Conservation (phyloP, 2,888 invertebrate genomes). For the Trachelus stipa region DNA sequence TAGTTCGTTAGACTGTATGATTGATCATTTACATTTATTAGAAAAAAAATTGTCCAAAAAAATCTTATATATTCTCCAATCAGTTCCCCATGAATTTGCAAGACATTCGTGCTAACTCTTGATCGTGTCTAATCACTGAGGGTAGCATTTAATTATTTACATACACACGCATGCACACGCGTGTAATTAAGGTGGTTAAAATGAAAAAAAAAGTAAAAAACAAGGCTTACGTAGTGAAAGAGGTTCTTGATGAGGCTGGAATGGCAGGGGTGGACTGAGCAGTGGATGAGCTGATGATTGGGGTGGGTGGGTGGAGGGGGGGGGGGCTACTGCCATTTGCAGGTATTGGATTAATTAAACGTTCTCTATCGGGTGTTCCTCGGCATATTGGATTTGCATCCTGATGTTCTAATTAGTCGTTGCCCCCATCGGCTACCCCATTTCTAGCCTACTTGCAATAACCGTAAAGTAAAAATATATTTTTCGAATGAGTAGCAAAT, state of each 20-base stretch:
- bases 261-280: neutral
- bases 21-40: neutral
- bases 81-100: neutral
- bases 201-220: neutral
- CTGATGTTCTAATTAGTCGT: slow-evolving; percentile 33
- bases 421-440: slow-evolving; percentile 10
- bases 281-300: neutral
- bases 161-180: too few species aligned
- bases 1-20: too few species aligned
- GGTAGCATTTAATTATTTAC: neutral
- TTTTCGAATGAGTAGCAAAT: neutral
- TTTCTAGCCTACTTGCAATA: slow-evolving; percentile 31
- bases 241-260: neutral
- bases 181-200: neutral
- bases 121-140: neutral
- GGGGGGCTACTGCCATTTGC: slow-evolving; percentile 17
- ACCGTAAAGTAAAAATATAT: slow-evolving; percentile 20
- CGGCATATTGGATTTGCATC: slow-evolving; percentile 34
- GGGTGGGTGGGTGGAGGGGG: too few species aligned
- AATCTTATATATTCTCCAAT: neutral
- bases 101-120: neutral
- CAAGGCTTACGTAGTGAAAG: neutral
- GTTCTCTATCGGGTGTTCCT: slow-evolving; percentile 22
- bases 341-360: slow-evolving; percentile 31
- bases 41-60: neutral